Conservation (phyloP, 2,888 invertebrate genomes). For the Caenorhabditis becei region DNA sequence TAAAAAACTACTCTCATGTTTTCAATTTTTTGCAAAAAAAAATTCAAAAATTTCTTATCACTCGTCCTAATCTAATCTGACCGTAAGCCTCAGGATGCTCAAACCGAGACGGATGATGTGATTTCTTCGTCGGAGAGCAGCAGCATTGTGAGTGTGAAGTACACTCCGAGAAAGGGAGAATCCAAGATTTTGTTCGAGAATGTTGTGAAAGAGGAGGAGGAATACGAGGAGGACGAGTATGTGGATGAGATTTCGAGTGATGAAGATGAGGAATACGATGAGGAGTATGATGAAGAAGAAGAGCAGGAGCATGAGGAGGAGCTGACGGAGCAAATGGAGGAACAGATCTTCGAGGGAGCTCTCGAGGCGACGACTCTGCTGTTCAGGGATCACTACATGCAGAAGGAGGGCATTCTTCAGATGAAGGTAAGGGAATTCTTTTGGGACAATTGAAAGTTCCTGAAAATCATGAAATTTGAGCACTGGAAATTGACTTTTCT, state of each 20-base stretch:
- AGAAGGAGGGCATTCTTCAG: slow-evolving; percentile 15
- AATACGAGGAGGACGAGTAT: not conserved
- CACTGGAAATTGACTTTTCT: not conserved
- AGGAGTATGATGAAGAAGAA: slow-evolving; percentile 24
- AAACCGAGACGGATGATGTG: slow-evolving; percentile 48
- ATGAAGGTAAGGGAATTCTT: slow-evolving; percentile 26
- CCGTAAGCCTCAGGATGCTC: slow-evolving; percentile 39
- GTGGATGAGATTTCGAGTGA: not conserved
- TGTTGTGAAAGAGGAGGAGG: not conserved
- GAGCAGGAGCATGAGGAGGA: slow-evolving; percentile 18
- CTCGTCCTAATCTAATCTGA: not conserved
- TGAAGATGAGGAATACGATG: slow-evolving; percentile 13
- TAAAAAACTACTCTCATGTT: too few species aligned
- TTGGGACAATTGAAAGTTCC: not conserved
- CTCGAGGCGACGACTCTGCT: slow-evolving; percentile 19
- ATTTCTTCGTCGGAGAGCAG: slow-evolving; percentile 13
- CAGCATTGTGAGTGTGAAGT: slow-evolving; percentile 28
- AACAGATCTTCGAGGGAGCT: slow-evolving; percentile 20
- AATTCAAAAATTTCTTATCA: too few species aligned
- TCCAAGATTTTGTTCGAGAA: not conserved
- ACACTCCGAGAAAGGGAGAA: slow-evolving; percentile 14
- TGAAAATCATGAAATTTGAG: not conserved
- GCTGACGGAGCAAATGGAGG: slow-evolving; percentile 8
- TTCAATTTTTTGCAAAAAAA: too few species aligned
- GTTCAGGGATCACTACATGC: slow-evolving; percentile 19